A percentile compares a stretch with the other conserved stretches of the same genome.
phyloP scores from a whole-genome alignment of 2,888 invertebrate species.

The Ellobium chinense region DNA sequence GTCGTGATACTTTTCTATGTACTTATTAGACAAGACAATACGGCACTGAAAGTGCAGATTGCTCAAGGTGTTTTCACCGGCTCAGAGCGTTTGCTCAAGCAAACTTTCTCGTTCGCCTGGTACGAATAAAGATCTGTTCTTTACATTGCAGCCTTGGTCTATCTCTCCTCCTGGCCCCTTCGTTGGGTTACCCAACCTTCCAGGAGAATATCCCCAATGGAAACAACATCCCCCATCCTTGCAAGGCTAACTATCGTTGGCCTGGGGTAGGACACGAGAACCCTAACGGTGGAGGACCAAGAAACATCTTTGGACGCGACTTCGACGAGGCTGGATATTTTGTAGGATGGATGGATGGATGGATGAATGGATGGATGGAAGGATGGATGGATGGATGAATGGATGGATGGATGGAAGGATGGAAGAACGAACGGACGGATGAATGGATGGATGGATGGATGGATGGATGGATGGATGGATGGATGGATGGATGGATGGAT shows the following conservation, averaged over 20 bases:
- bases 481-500: background rate
- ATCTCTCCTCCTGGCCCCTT: background rate
- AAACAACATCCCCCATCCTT: conserved; percentile 45
- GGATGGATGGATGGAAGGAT: background rate
- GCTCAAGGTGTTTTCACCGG: too few relatives aligned
- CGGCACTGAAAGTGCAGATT: too few relatives aligned
- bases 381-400: background rate
- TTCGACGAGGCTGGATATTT: conserved; percentile 27
- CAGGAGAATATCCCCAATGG: conserved; percentile 39
- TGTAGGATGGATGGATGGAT: conserved; percentile 3
- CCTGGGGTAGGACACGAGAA: conserved; percentile 47
- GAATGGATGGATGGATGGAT: background rate
- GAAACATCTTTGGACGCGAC: conserved; percentile 45
- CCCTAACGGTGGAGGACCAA: conserved; percentile 33
- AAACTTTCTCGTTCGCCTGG: too few relatives aligned
- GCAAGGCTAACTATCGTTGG: conserved; percentile 49
- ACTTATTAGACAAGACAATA: too few relatives aligned
- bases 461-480: background rate
- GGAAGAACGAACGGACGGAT: background rate
- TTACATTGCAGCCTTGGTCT: too few relatives aligned
- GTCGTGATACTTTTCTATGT: too few relatives aligned
- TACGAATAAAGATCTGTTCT: too few relatives aligned
- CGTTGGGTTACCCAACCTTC: conserved; percentile 28
- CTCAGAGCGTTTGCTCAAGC: too few relatives aligned
- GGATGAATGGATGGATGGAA: background rate